Conservation (phyloP, 2,113 vertebrate genomes). For the Danionella cerebrum region DNA sequence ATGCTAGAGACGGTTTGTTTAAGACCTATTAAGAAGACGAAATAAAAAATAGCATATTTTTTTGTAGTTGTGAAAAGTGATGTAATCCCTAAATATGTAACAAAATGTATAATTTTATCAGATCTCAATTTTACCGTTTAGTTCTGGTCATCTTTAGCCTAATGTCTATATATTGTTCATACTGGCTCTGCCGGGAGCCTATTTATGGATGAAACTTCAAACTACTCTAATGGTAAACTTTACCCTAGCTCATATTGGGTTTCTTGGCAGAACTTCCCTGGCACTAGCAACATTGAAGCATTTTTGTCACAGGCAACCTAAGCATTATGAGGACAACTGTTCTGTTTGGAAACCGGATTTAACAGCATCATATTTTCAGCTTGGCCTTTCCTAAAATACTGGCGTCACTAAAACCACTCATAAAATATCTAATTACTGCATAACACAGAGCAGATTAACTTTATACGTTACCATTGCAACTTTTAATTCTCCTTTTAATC, state of each 20-base stretch:
- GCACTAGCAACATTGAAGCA: constrained; percentile 41
- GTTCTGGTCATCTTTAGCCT: constrained; percentile 9
- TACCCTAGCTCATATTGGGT: constrained; percentile 19
- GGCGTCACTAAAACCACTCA: background rate
- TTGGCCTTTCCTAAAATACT: background rate
- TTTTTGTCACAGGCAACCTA: constrained; percentile 38
- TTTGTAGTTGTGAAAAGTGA: background rate
- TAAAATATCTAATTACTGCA: background rate
- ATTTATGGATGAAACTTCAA: constrained; percentile 44
- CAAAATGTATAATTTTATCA: no score
- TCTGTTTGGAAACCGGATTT: constrained; percentile 12
- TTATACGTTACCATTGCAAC: no score
- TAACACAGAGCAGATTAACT: background rate
- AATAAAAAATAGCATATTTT: no score
- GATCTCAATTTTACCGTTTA: no score
- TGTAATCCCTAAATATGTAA: background rate
- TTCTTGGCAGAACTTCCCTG: constrained; percentile 36
- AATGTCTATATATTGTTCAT: constrained; percentile 20
- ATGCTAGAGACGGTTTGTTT: no score
- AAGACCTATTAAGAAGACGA: no score
- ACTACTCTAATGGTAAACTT: constrained; percentile 38
- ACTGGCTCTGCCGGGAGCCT: constrained; percentile 23
- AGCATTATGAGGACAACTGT: constrained; percentile 26
- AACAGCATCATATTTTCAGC: background rate
- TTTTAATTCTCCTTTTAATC: no score